Evolutionary conservation across 1,140 invertebrate genomes (phyloP).

Genomic region (Leptopilina clavipes): DNA sequence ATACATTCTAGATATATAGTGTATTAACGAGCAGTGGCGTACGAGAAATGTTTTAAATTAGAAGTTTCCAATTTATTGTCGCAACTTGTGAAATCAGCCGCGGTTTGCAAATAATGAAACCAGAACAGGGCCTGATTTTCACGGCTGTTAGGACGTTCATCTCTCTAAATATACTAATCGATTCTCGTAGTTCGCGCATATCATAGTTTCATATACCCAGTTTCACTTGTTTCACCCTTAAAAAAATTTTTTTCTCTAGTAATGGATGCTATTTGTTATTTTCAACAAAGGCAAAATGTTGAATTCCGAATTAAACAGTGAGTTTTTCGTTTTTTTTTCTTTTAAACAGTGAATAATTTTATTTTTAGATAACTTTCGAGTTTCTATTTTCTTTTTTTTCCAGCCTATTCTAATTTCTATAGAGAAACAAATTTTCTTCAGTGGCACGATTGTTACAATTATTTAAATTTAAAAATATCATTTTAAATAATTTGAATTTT

Average conservation of each 20-base stretch:
- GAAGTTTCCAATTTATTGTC: slow-evolving; percentile 14
- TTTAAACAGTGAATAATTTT: not conserved
- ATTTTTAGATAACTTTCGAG: not conserved
- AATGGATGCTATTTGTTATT: slow-evolving; percentile 63
- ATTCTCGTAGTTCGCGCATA: not conserved
- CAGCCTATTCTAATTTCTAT: too few species aligned
- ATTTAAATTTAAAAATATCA: slow-evolving; percentile 14
- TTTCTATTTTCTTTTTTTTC: too few species aligned
- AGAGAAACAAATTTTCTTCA: too few species aligned
- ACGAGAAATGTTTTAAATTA: slow-evolving; percentile 10
- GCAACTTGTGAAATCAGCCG: slow-evolving; percentile 30
- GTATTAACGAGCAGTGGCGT: not conserved
- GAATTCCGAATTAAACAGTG: slow-evolving; percentile 60
- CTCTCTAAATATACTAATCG: slow-evolving; percentile 20
- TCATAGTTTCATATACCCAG: slow-evolving; percentile 1
- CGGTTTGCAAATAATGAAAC: slow-evolving; percentile 1
- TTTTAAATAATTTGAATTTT: not conserved
- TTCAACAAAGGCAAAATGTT: slow-evolving; percentile 58
- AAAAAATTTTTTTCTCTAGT: slow-evolving; percentile 48
- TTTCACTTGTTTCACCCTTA: slow-evolving; percentile 5
- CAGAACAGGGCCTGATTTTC: slow-evolving; percentile 2
- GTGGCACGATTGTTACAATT: too few species aligned
- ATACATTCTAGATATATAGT: slow-evolving; percentile 2
- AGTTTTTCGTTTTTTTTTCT: slow-evolving; percentile 47
- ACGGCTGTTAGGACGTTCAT: not conserved